phyloP scores from a whole-genome alignment of 2,113 vertebrate species.

The Sebastes schlegelii region DNA sequence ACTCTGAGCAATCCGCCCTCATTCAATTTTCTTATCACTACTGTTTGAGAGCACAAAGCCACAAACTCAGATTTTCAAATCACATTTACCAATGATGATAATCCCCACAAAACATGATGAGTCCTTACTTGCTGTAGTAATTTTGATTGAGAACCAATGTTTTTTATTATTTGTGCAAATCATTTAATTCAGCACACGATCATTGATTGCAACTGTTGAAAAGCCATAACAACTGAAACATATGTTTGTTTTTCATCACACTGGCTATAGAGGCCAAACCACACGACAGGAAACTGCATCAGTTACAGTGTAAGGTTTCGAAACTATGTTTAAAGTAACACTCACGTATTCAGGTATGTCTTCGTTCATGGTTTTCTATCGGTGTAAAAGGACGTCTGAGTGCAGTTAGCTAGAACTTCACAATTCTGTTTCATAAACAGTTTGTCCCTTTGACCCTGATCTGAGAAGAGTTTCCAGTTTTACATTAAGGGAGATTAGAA shows the following conservation, averaged over 20 bases:
- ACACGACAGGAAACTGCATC: constrained; percentile 58
- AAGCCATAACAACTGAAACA: background rate
- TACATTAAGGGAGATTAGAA: too few relatives aligned
- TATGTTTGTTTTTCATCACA: background rate
- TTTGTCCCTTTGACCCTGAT: too few relatives aligned
- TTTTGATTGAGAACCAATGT: background rate
- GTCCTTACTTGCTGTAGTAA: background rate
- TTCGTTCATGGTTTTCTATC: background rate
- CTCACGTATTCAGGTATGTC: background rate
- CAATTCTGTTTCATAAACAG: too few relatives aligned
- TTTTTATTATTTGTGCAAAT: background rate
- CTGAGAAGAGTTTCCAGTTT: too few relatives aligned
- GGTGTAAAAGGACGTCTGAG: too few relatives aligned
- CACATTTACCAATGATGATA: background rate
- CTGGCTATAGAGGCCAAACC: constrained; percentile 19
- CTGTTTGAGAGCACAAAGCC: background rate
- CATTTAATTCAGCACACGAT: background rate
- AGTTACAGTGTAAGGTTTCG: fast-evolving
- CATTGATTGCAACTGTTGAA: background rate
- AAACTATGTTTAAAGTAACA: background rate
- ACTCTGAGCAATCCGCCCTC: background rate
- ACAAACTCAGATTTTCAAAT: background rate
- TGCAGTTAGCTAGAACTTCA: too few relatives aligned
- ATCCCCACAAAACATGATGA: background rate
- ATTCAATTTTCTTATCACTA: background rate